A percentile compares a stretch with the other conserved stretches of the same genome.
phyloP scores from a whole-genome alignment of 2,797 vertebrate species.

The Cyclura pinguis region DNA sequence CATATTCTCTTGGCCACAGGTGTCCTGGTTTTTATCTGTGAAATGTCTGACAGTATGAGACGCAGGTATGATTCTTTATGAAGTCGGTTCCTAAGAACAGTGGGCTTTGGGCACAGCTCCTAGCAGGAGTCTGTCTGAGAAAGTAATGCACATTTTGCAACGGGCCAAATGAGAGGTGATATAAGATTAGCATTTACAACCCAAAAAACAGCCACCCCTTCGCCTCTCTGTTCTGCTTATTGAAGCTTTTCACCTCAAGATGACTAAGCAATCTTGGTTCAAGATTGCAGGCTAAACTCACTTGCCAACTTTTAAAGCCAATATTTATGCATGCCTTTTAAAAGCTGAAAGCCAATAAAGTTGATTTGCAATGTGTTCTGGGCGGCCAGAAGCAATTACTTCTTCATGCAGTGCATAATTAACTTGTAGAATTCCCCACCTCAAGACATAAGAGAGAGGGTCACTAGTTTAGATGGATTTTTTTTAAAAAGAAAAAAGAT shows the following conservation, averaged over 20 bases:
- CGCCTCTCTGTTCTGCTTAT: neutral
- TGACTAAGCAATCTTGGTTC: neutral
- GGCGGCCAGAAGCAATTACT: conserved; percentile 1
- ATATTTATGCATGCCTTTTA: neutral
- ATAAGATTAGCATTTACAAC: neutral
- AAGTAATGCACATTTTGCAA: neutral
- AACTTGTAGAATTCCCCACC: neutral
- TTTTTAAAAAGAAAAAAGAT: neutral
- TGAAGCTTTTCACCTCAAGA: neutral
- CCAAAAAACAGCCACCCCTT: neutral
- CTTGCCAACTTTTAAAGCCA: neutral
- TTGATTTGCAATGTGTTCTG: conserved; percentile 3
- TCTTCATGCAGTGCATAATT: neutral
- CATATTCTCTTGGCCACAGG: no score
- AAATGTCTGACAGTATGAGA: neutral
- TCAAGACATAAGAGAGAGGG: neutral
- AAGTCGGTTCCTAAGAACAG: neutral
- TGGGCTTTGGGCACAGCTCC: neutral
- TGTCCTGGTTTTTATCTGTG: no score
- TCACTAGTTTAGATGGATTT: no score
- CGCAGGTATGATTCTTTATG: neutral
- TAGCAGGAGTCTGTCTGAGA: neutral
- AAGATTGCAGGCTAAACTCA: neutral
- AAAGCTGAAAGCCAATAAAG: conserved; percentile 15
- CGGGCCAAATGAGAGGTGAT: neutral